Percentiles rank a stretch among this genome's conserved stretches.
These are phyloP conservation scores for Brienomyrus brachyistius DNA, from an alignment of 2,113 vertebrate genomes.

Conservation along the genomic window DNA sequence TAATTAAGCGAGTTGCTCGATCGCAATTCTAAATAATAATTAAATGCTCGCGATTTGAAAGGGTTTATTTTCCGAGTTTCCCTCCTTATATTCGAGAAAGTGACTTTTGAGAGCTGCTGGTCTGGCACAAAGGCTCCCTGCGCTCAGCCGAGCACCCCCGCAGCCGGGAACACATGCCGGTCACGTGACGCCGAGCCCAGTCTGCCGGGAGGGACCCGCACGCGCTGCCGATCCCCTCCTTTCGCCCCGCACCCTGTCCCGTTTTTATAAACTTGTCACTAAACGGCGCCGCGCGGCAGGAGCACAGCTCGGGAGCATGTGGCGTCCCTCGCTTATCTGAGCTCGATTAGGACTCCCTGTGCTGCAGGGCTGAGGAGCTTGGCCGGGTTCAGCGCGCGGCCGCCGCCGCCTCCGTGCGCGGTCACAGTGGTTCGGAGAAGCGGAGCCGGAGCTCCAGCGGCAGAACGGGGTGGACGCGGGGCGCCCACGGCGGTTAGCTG, in stretches of 20 bases:
- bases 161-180: background rate
- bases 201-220: background rate
- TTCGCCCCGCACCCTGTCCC: background rate
- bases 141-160: background rate
- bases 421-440: conserved; percentile 38
- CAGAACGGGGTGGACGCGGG: background rate
- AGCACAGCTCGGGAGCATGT: background rate
- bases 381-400: conserved; percentile 1
- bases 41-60: background rate
- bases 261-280: background rate
- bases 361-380: conserved; percentile 2
- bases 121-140: background rate
- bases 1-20: background rate
- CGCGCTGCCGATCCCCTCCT: background rate
- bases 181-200: background rate
- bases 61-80: background rate
- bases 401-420: background rate
- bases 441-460: background rate
- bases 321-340: conserved; percentile 3
- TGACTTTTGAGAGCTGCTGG: background rate
- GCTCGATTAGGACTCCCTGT: conserved; percentile 27
- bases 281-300: background rate
- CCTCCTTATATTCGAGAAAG: background rate
- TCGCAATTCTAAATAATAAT: background rate
- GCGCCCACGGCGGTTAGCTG: conserved; percentile 27